Conservation (phyloP, 2,888 invertebrate genomes). For the Crossocerus cetratus region DNA sequence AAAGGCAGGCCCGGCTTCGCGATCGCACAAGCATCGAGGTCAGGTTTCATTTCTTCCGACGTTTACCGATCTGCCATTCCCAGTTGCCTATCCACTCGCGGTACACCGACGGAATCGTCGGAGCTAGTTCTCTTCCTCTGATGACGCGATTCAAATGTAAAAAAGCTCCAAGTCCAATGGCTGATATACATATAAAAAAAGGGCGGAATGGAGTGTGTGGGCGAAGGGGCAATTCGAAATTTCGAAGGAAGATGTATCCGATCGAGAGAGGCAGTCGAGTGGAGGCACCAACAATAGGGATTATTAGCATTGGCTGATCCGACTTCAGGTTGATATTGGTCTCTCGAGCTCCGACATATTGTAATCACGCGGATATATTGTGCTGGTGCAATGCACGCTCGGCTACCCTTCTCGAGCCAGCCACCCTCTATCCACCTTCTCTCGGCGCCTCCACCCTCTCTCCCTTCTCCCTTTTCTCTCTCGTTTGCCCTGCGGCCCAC, state of each 20-base stretch:
- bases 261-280: conserved; percentile 55
- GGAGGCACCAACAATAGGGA: conserved; percentile 68
- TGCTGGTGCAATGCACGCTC: conserved; percentile 61
- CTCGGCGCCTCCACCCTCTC: conserved; percentile 18
- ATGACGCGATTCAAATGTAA: background rate
- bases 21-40: conserved; percentile 46
- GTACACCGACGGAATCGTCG: background rate
- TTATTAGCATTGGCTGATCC: conserved; percentile 72
- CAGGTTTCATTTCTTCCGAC: conserved; percentile 59
- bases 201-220: background rate
- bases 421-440: conserved; percentile 43
- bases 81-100: conserved; percentile 39
- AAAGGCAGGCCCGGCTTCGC: conserved; percentile 59
- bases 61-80: conserved; percentile 31
- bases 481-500: conserved; percentile 22
- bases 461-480: conserved; percentile 29
- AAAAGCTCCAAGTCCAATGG: conserved; percentile 1
- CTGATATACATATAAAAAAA: background rate
- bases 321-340: conserved; percentile 69
- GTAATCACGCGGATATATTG: conserved; percentile 73
- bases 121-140: background rate
- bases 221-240: conserved; percentile 55
- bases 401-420: conserved; percentile 43
- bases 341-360: conserved; percentile 70
- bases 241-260: conserved; percentile 60